phyloP scores from a whole-genome alignment of 2,888 invertebrate species.

The Eilema sororculum region DNA sequence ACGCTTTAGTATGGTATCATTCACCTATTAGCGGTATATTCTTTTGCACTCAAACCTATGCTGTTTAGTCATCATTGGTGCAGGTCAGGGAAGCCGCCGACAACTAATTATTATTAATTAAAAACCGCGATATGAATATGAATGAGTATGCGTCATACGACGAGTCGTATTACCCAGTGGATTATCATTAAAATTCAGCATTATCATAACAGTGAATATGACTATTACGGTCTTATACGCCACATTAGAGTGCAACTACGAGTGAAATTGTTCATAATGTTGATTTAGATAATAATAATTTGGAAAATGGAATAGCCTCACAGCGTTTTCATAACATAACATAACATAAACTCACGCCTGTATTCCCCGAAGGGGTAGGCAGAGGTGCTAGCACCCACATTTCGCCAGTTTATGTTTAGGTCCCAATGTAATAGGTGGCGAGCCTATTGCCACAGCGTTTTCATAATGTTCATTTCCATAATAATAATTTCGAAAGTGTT shows the following conservation, averaged over 20 bases:
- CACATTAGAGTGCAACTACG: background rate
- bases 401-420: no score
- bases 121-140: background rate
- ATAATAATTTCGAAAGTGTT: no score
- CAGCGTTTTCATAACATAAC: no score
- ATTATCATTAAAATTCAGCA: background rate
- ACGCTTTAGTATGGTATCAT: no score
- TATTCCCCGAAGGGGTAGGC: no score
- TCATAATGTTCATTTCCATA: no score
- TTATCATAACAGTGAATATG: background rate
- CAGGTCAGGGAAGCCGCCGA: background rate
- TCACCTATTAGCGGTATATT: background rate
- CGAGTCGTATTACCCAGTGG: background rate
- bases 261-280: background rate
- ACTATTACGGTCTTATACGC: background rate
- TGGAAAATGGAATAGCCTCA: no score
- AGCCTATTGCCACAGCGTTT: no score
- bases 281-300: background rate
- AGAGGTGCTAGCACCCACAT: no score
- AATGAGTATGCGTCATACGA: background rate
- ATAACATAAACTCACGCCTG: no score
- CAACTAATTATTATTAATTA: background rate
- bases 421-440: no score
- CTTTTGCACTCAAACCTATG: background rate
- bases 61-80: background rate